These are phyloP conservation scores for Drosophila aff. DNA, from an alignment of 1,140 invertebrate species.

Conservation along the genomic window DNA sequence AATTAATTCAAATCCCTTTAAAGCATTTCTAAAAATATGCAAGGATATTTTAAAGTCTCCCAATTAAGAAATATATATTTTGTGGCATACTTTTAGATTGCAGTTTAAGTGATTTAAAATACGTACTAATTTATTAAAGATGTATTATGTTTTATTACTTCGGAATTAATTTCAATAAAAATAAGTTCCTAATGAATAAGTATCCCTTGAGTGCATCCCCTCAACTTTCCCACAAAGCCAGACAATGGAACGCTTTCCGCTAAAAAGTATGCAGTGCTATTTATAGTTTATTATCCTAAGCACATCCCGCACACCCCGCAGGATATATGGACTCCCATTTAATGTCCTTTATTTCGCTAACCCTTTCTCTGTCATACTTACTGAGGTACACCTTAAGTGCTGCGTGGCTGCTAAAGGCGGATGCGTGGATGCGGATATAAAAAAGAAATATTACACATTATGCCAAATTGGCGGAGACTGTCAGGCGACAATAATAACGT, in stretches of 20 bases:
- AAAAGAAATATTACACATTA: conserved; percentile 84
- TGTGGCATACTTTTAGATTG: not conserved
- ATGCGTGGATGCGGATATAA: conserved; percentile 76
- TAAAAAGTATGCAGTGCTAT: conserved; percentile 66
- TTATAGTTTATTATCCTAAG: conserved; percentile 76
- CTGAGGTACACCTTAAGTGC: conserved; percentile 59
- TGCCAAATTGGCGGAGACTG: conserved; percentile 81
- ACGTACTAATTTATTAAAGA: not conserved
- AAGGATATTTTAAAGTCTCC: not conserved
- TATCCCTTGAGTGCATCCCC: not conserved
- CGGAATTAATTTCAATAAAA: no score
- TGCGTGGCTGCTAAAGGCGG: conserved; percentile 40
- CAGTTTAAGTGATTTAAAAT: no score
- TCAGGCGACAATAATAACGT: conserved; percentile 82
- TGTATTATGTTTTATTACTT: no score
- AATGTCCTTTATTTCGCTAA: not conserved
- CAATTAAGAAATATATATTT: not conserved
- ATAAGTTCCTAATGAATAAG: not conserved
- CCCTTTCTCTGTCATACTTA: conserved; percentile 24
- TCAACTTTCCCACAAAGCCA: not conserved
- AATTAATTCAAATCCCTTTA: not conserved
- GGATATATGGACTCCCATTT: conserved; percentile 41
- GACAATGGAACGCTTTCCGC: conserved; percentile 18
- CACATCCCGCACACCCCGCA: conserved; percentile 24
- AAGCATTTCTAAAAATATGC: not conserved